These are phyloP conservation scores for Cephus cinctus DNA, from an alignment of 1,140 invertebrate species.

Conservation along the genomic window DNA sequence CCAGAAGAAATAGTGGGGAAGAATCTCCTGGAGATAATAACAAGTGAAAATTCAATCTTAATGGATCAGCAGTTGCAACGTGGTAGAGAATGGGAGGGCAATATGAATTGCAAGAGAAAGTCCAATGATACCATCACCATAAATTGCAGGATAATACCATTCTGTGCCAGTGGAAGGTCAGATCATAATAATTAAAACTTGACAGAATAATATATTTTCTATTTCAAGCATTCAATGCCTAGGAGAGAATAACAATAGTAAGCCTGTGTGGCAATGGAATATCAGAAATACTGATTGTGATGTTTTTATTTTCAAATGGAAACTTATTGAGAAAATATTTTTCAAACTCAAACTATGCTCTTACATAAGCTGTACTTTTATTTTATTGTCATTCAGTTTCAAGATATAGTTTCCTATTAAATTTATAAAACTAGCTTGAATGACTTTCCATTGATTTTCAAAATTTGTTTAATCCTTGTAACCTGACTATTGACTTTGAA, in stretches of 20 bases:
- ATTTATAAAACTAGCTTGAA: too few species aligned
- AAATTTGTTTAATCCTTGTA: too few species aligned
- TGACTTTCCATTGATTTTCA: too few species aligned
- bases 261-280: background rate
- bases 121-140: conserved; percentile 78
- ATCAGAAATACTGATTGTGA: background rate
- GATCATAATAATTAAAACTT: conserved; percentile 20
- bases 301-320: too few species aligned
- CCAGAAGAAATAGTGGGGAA: conserved; percentile 75
- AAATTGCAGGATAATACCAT: conserved; percentile 72
- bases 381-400: background rate
- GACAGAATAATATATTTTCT: conserved; percentile 2
- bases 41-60: conserved; percentile 61
- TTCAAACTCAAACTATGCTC: too few species aligned
- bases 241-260: background rate
- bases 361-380: background rate
- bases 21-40: conserved; percentile 62
- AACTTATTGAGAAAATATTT: too few species aligned
- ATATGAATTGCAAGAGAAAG: conserved; percentile 78
- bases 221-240: too few species aligned
- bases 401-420: conserved; percentile 42
- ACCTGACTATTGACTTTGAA: too few species aligned
- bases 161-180: conserved; percentile 64
- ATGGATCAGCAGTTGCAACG: conserved; percentile 68
- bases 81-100: conserved; percentile 85